A percentile compares a stretch with the other conserved stretches of the same genome.
Evolutionary conservation across 2,888 invertebrate genomes (phyloP).

Genomic region (Rhagophthalmus giganteus): DNA sequence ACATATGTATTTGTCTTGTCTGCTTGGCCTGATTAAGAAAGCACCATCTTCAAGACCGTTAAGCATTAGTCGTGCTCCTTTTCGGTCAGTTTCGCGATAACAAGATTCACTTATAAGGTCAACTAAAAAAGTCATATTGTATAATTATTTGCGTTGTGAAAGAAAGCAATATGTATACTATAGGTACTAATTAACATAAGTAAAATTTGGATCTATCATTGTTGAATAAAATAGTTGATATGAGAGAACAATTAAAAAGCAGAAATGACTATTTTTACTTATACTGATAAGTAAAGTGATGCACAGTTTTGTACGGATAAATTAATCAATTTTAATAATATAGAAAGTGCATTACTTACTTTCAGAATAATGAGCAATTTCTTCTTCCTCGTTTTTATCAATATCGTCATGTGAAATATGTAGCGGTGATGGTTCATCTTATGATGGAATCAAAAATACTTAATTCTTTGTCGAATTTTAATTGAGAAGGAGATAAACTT

Average conservation of each 20-base stretch:
- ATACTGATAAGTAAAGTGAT: no score
- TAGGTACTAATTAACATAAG: no score
- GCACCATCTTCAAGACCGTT: conserved; percentile 25
- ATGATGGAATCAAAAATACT: not conserved
- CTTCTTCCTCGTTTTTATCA: not conserved
- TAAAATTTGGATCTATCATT: no score
- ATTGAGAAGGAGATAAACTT: no score
- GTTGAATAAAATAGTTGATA: no score
- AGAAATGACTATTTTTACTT: no score
- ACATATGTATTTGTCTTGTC: conserved; percentile 20
- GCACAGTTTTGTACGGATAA: no score
- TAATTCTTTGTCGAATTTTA: not conserved
- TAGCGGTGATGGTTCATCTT: not conserved
- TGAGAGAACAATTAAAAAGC: no score
- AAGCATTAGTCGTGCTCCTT: conserved; percentile 22
- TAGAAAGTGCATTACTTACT: not conserved
- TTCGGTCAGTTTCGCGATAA: conserved; percentile 29
- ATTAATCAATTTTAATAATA: no score
- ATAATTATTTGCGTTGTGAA: not conserved
- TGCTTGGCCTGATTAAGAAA: conserved; percentile 30
- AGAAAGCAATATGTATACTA: no score
- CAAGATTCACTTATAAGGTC: conserved; percentile 15
- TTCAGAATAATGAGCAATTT: conserved; percentile 1
- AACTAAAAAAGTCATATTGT: conserved; percentile 16
- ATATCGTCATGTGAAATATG: no score